Base-by-base conservation (phyloP, 2,797 vertebrate genomes). In the Aulostomus chinensis region DNA sequence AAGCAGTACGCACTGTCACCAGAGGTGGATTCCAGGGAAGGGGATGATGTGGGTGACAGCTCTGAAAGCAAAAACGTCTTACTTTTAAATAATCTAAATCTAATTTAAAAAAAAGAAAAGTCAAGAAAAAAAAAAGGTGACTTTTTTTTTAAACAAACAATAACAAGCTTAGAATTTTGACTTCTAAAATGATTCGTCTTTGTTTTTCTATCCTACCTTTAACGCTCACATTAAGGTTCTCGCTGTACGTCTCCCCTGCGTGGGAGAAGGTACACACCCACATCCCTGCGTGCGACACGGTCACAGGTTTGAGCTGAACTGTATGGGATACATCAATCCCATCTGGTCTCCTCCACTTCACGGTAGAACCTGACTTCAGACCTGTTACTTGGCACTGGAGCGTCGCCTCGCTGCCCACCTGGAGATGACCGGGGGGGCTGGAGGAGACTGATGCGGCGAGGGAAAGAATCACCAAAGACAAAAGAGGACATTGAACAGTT, bases 161-260 rank as follows among this genome's bases (percentile, higher is more conserved):
- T n/a, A n/a, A n/a, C n/a, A n/a, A n/a, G n/a, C n/a, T n/a, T n/a
- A n/a, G n/a, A n/a, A n/a, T n/a, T n/a, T n/a, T n/a, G n/a, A n/a
- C n/a, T n/a, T n/a, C n/a, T n/a, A n/a, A n/a, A n/a, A n/a, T n/a
- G n/a, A n/a, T n/a, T n/a, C n/a, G n/a, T n/a, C n/a, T n/a, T n/a
- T n/a, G n/a, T n/a, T n/a, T n/a, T n/a, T n/a, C n/a, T n/a, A 5
- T 2, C 7, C 2, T 9, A 87, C 85, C 65, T 60, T 9, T 11
- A 11, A 85, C 39, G 2, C 1, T 6, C 18, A 86, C 2, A 0
- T 0, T 0, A 0, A 71, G n/a, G 0, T 0, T 1, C 21, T 41
- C 9, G 0, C 0, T 32, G 35, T 34, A 10, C 0, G 0, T 0
- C 3, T 0, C 0, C 0, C 2, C 16, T 0, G 1, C 1, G 0